Base-by-base conservation (phyloP, 2,797 vertebrate species). In the Parauchenoglanis punctatus region DNA sequence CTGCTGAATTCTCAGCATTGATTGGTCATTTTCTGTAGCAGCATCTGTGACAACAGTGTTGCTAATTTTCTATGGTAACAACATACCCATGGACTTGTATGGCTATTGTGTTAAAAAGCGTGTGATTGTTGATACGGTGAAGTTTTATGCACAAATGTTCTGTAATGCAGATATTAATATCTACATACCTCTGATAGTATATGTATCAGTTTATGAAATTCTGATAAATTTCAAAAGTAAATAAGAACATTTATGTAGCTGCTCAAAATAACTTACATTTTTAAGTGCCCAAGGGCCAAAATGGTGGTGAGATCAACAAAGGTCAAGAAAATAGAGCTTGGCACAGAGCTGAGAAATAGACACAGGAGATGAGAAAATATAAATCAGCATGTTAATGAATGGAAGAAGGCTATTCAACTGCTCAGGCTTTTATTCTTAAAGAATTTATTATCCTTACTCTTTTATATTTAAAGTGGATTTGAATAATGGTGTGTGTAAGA, bases 251-350 rank as follows among this genome's bases (percentile, higher is more conserved):
- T 78, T 78, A 78, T 35, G 54, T 78, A 78, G 58, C 76, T 17
- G 75, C 49, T 31, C 18, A 4, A 77, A 77, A 56, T 28, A 17
- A 56, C 28, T 1, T 17, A 10, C 0, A 23, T 23, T 77, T 78
- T 78, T 31, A 35, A 58, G 54, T 2, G 77, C 54, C 59, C 31
- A 0, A 0, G 2, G 18, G 76, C 28, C 28, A 58, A 80, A 80
- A 80, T 35, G 17, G 17, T 80, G 20, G 28, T 11, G 18, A 35
- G 77, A 20, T 58, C 77, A 80, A 59, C 31, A 59, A 23, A 80
- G 77, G 35, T 80, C 77, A 80, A 40, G 77, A 40, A 56, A 80
- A 80, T 2, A 15, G 31, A 80, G 18, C 54, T 80, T 80, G 54
- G 54, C 54, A 80, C 17, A 35, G 52, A 40, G 52, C 17, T 80